Conservation (phyloP, 2,888 invertebrate genomes). For the Clostera curtula region DNA sequence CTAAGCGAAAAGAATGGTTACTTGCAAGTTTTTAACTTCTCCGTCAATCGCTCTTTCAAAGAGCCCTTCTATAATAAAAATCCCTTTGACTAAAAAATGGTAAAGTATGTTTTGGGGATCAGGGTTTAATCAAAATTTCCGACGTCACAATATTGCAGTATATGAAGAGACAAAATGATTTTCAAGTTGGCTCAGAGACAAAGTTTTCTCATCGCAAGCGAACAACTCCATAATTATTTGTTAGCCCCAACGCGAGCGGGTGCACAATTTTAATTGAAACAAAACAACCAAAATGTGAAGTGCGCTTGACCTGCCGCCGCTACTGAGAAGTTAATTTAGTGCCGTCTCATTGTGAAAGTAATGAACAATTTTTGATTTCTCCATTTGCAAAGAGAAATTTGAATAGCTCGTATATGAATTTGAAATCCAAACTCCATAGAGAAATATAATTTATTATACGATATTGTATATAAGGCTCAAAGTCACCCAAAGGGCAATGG, state of each 20-base stretch:
- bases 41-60: conserved; percentile 13
- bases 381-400: neutral
- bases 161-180: conserved; percentile 32
- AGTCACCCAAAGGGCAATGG: too few relatives aligned
- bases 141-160: conserved; percentile 13
- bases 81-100: conserved; percentile 15
- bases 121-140: conserved; percentile 14
- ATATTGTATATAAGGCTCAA: too few relatives aligned
- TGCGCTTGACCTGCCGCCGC: conserved; percentile 45
- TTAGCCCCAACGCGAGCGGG: conserved; percentile 38
- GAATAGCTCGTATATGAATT: too few relatives aligned
- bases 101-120: conserved; percentile 12
- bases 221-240: conserved; percentile 62
- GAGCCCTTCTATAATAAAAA: conserved; percentile 13
- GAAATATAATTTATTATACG: too few relatives aligned
- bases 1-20: conserved; percentile 12
- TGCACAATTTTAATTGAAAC: conserved; percentile 55
- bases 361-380: conserved; percentile 10
- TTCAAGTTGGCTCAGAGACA: conserved; percentile 32
- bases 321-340: conserved; percentile 38
- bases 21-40: conserved; percentile 17
- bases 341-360: conserved; percentile 16
- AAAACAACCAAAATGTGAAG: conserved; percentile 48
- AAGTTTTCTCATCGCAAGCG: conserved; percentile 58
- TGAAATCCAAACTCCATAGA: too few relatives aligned